Evolutionary conservation across 2,797 vertebrate species (phyloP), one percentile per base, ranked within the genome.

Genomic region (Enteromius mattozi): DNA sequence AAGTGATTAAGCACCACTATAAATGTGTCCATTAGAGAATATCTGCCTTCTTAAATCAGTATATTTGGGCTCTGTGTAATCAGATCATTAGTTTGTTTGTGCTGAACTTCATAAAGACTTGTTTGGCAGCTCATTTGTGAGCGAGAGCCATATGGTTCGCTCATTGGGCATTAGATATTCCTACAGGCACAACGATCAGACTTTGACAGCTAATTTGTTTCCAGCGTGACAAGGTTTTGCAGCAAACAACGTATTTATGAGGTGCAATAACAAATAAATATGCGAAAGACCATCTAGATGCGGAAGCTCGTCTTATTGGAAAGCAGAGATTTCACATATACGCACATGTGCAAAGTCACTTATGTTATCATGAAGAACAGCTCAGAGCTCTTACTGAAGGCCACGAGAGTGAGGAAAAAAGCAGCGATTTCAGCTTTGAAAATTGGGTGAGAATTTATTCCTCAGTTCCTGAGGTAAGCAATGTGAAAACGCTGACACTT

Each of bases 401-500:
- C 86, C 47, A 14, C 68, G 17, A 79, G 70, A 78, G 66, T 77
- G 82, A 27, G 72, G 40, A 72, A 69, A 87, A 91, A 91, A 86
- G 88, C 10, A 90, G 81, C 87, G 89, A 91, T 93, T 93, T 90
- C 89, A 88, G 85, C 81, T 82, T 68, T 78, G 86, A 90, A 92
- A 93, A 93, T 90, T 87, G 91, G 80, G 78, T 86, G 87, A 86
- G 91, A 93, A 94, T 92, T 90, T 92, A 92, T 92, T 91, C 88
- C 86, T 87, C 83, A 37, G 12, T 86, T 82, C 79, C 85, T 68
- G 82, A 88, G 86, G 90, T 93, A 91, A 90, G 90, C 81, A 68
- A 88, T 89, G 88, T 88, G 87, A 93, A 94, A 94, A 89, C 66
- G 91, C 92, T 93, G 94, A 93, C 92, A 91, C 87, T 92, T 89